These are phyloP conservation scores for Diacarnus erythraeanus DNA, from an alignment of 37 sponge, comb jelly and placozoan species.

Conservation along the genomic window DNA sequence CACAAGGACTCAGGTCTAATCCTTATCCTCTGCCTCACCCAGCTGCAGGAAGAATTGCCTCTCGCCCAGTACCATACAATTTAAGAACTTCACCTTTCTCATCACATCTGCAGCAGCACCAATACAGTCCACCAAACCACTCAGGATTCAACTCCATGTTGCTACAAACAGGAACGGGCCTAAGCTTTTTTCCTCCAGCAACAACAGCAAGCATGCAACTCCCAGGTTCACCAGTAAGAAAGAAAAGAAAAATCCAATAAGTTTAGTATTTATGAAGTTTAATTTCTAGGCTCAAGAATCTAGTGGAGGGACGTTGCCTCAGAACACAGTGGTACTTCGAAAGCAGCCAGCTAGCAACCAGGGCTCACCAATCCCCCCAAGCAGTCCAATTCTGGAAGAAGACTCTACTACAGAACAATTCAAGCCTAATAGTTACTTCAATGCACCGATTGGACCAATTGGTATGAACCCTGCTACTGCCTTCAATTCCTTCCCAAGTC, in stretches of 20 bases:
- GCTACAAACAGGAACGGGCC: background rate
- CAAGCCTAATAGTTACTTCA: background rate
- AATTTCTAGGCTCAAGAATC: slow-evolving; percentile 7
- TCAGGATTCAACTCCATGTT: slow-evolving; percentile 3
- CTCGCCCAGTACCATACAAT: background rate
- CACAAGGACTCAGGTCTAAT: slow-evolving; percentile 3
- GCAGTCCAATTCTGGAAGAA: slow-evolving; percentile 13
- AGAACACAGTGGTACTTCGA: background rate
- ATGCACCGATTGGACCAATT: background rate
- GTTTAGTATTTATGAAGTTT: background rate
- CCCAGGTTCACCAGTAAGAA: slow-evolving; percentile 6
- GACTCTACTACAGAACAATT: background rate
- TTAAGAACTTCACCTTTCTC: background rate
- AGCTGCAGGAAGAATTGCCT: background rate
- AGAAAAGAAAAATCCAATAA: background rate
- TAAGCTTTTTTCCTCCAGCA: background rate
- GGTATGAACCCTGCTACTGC: slow-evolving; percentile 1
- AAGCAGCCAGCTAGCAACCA: background rate
- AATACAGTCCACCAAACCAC: background rate
- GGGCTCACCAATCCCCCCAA: slow-evolving; percentile 5
- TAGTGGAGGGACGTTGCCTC: background rate
- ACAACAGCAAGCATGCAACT: background rate
- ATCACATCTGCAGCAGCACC: slow-evolving; percentile 20
- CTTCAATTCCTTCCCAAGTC: slow-evolving; percentile 1
- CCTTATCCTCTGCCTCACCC: slow-evolving; percentile 19